phyloP scores from a whole-genome alignment of 2,797 vertebrate species.

The Sebastes oblongus region DNA sequence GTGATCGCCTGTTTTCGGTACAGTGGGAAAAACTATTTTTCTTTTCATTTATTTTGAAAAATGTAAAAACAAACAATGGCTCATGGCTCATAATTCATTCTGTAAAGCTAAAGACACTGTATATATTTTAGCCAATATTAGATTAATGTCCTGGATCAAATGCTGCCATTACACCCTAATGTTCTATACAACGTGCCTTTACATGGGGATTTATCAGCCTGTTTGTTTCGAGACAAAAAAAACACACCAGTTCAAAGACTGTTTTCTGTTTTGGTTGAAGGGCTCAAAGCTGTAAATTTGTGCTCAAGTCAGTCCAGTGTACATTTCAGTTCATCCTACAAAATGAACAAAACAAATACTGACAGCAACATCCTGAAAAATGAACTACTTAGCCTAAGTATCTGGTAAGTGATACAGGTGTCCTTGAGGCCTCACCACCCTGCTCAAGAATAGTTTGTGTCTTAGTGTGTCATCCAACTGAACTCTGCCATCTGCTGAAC shows the following conservation, averaged over 20 bases:
- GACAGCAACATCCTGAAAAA: not conserved
- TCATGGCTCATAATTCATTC: not conserved
- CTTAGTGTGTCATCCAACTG: conserved; percentile 1
- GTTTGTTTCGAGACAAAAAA: not conserved
- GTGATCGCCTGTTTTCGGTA: not conserved
- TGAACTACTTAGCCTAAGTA: not conserved
- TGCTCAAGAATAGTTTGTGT: conserved; percentile 16
- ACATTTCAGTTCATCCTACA: not conserved
- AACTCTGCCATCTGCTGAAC: conserved; percentile 59
- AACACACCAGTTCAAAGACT: not conserved
- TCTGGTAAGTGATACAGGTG: not conserved
- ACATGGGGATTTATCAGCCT: not conserved
- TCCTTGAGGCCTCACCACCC: not conserved
- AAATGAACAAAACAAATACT: not conserved
- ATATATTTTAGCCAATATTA: not conserved
- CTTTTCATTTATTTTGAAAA: not conserved
- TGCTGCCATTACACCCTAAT: not conserved
- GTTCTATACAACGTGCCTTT: not conserved
- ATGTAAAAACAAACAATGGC: not conserved
- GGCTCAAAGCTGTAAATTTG: not conserved
- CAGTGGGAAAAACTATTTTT: not conserved
- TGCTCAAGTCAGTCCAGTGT: not conserved
- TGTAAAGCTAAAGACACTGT: not conserved
- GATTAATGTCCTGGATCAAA: not conserved
- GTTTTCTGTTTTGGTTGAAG: not conserved